These are phyloP conservation scores for Neoarius graeffei DNA, from an alignment of 2,113 vertebrate genomes.

Conservation along the genomic window DNA sequence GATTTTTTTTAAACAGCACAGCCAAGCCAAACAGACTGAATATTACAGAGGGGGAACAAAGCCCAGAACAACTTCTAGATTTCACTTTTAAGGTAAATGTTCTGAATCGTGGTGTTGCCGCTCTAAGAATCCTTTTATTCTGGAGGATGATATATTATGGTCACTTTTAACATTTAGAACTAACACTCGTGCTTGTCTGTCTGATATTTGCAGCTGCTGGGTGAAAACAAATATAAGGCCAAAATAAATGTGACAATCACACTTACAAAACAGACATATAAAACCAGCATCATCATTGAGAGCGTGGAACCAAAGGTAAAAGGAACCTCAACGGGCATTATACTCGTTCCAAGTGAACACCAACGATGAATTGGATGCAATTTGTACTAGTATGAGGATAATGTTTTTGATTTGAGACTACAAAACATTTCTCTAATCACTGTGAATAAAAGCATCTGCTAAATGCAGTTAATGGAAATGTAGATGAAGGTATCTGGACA, in stretches of 20 bases:
- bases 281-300: slow-evolving; percentile 10
- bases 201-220: slow-evolving; percentile 50
- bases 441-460: background rate
- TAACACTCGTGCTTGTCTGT: background rate
- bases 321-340: too few species aligned
- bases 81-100: slow-evolving; percentile 33
- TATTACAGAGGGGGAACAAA: slow-evolving; percentile 31
- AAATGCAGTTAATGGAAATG: background rate
- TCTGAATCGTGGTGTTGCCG: background rate
- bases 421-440: background rate
- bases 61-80: background rate
- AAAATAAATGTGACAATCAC: slow-evolving; percentile 39
- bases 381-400: background rate
- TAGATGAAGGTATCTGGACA: background rate
- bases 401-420: background rate
- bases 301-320: slow-evolving; percentile 43
- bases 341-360: too few species aligned
- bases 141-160: background rate
- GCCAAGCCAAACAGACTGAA: slow-evolving; percentile 21
- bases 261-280: slow-evolving; percentile 8
- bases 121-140: background rate
- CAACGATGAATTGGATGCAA: background rate
- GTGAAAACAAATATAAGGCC: slow-evolving; percentile 56
- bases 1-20: slow-evolving; percentile 6
- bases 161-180: background rate